phyloP scores from a whole-genome alignment of 2,888 invertebrate species.

The Oscheius sp. region DNA sequence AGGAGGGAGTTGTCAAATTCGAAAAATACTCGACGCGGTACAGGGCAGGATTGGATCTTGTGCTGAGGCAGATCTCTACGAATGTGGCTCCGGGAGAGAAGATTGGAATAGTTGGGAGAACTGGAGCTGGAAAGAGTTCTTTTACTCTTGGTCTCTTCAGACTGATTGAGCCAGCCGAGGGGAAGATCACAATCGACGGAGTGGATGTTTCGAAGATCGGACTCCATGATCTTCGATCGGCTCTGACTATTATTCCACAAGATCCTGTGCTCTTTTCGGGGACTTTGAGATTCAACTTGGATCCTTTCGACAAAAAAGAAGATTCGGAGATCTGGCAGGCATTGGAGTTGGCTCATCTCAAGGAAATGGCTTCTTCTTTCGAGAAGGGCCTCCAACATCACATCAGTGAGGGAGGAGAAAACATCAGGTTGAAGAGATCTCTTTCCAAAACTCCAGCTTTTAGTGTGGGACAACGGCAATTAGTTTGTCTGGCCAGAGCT shows the following conservation, averaged over 20 bases:
- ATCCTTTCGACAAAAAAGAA: slow-evolving; percentile 57
- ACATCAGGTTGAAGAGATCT: slow-evolving; percentile 46
- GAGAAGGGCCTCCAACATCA: slow-evolving; percentile 43
- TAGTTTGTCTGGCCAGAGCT: slow-evolving; percentile 33
- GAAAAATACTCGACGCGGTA: slow-evolving; percentile 54
- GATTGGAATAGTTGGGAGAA: slow-evolving; percentile 72
- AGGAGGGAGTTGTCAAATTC: slow-evolving; percentile 41
- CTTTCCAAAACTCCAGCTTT: background rate
- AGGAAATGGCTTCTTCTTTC: slow-evolving; percentile 39
- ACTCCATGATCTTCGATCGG: slow-evolving; percentile 83
- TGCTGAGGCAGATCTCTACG: slow-evolving; percentile 84
- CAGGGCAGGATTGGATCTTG: slow-evolving; percentile 77
- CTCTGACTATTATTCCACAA: slow-evolving; percentile 81
- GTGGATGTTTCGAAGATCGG: slow-evolving; percentile 83
- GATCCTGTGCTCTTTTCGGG: slow-evolving; percentile 68
- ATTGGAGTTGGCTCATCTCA: slow-evolving; percentile 62
- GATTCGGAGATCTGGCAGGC: slow-evolving; percentile 56
- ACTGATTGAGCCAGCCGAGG: slow-evolving; percentile 82
- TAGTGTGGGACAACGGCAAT: slow-evolving; percentile 35
- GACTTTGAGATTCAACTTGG: slow-evolving; percentile 66
- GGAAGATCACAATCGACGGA: slow-evolving; percentile 84
- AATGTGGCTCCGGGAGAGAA: slow-evolving; percentile 78
- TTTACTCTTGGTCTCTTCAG: slow-evolving; percentile 87
- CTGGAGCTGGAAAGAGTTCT: slow-evolving; percentile 73
- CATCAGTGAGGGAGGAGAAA: slow-evolving; percentile 60